These are phyloP conservation scores for Anguilla rostrata DNA, from an alignment of 2,113 vertebrate species.

Conservation along the genomic window DNA sequence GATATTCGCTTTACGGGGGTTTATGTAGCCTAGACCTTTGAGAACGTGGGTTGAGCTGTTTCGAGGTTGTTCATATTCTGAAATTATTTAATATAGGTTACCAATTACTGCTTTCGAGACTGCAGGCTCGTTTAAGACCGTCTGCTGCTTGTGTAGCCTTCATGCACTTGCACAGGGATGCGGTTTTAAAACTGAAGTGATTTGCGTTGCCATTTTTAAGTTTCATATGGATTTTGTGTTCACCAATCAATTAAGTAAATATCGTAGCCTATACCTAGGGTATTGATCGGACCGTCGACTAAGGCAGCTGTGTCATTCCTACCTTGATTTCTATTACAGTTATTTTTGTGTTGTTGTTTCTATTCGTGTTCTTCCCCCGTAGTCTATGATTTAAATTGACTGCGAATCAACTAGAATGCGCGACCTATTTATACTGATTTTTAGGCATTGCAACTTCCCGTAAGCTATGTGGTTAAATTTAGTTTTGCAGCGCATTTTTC, in stretches of 20 bases:
- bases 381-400: neutral
- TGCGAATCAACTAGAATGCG: neutral
- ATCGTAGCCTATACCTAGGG: neutral
- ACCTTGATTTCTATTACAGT: neutral
- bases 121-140: neutral
- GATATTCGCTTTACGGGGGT: neutral
- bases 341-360: neutral
- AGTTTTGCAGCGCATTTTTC: neutral
- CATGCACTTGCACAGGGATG: neutral
- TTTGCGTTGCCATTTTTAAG: neutral
- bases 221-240: neutral
- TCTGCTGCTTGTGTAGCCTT: neutral
- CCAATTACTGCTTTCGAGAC: neutral
- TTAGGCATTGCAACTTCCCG: neutral
- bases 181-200: neutral
- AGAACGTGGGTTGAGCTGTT: neutral
- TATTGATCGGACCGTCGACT: neutral
- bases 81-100: neutral
- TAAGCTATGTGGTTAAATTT: neutral
- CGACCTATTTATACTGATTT: neutral
- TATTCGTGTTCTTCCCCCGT: too few relatives aligned
- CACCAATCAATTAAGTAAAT: neutral
- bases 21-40: neutral
- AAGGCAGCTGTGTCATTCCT: neutral
- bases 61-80: neutral